phyloP scores from a whole-genome alignment of 2,888 invertebrate genomes.

The Drosophila kanekoi region DNA sequence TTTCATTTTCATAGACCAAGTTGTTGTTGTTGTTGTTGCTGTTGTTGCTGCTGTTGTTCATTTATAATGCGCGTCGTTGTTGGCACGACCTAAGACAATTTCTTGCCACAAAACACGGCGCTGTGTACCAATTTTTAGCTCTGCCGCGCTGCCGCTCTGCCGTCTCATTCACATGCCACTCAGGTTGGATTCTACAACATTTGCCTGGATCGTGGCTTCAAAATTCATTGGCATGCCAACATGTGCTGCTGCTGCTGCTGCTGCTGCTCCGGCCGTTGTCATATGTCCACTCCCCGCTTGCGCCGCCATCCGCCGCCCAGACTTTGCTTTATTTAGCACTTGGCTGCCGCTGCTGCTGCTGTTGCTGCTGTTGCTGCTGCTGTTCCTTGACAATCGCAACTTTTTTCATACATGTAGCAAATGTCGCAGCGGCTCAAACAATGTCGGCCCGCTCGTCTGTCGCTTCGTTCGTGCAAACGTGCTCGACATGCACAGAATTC shows the following conservation, averaged over 20 bases:
- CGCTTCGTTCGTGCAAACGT: slow-evolving; percentile 72
- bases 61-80: slow-evolving; percentile 70
- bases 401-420: slow-evolving; percentile 63
- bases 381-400: slow-evolving; percentile 49
- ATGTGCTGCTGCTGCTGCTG: slow-evolving; percentile 55
- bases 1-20: slow-evolving; percentile 60
- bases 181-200: slow-evolving; percentile 41
- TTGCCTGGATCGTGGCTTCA: slow-evolving; percentile 52
- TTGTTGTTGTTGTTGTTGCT: slow-evolving; percentile 28
- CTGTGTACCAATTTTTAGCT: slow-evolving; percentile 56
- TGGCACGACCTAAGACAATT: slow-evolving; percentile 79
- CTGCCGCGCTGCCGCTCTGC: slow-evolving; percentile 10
- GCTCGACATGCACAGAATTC: slow-evolving; percentile 78
- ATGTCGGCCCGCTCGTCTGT: slow-evolving; percentile 21
- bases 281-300: slow-evolving; percentile 35
- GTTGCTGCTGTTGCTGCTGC: slow-evolving; percentile 25
- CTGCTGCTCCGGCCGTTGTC: slow-evolving; percentile 50
- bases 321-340: slow-evolving; percentile 66
- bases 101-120: slow-evolving; percentile 54
- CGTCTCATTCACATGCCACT: slow-evolving; percentile 79
- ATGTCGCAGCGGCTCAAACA: slow-evolving; percentile 53
- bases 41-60: slow-evolving; percentile 29
- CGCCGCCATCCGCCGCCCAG: not conserved
- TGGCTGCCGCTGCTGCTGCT: slow-evolving; percentile 39
- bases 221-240: slow-evolving; percentile 69